Evolutionary conservation across 2,113 vertebrate species (phyloP).

Genomic region (Vulpes vulpes): DNA sequence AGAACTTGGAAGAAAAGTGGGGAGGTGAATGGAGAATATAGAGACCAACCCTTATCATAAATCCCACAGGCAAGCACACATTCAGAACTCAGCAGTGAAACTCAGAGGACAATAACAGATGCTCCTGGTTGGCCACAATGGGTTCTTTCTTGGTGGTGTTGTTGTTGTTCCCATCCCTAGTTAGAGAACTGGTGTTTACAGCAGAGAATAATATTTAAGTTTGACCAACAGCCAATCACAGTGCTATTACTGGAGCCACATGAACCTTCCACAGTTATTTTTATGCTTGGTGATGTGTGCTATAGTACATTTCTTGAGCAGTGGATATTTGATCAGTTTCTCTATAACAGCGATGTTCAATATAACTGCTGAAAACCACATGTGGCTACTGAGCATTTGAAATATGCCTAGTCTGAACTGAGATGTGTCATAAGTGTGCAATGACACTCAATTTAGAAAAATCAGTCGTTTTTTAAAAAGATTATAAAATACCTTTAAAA

Average conservation of each 20-base stretch:
- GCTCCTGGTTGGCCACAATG: not conserved
- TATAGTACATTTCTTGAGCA: not conserved
- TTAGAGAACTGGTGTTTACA: not conserved
- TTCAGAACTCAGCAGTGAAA: not conserved
- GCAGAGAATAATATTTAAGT: not conserved
- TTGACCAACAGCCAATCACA: not conserved
- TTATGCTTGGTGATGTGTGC: not conserved
- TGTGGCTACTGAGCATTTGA: not conserved
- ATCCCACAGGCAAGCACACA: not conserved
- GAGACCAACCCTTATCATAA: not conserved
- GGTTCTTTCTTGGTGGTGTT: not conserved
- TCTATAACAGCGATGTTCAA: not conserved
- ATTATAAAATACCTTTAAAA: not conserved
- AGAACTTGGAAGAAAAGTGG: not conserved
- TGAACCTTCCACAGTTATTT: not conserved
- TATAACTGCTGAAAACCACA: not conserved
- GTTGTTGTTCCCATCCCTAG: not conserved
- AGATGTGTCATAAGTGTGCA: not conserved
- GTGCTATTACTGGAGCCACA: not conserved
- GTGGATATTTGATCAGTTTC: not conserved
- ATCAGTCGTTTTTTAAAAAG: not conserved
- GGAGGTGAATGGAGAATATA: not conserved
- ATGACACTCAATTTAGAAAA: not conserved
- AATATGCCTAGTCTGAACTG: not conserved
- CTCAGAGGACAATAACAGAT: not conserved